These are phyloP conservation scores for Anas capensis DNA, from an alignment of 2,797 vertebrate species.

Conservation along the genomic window DNA sequence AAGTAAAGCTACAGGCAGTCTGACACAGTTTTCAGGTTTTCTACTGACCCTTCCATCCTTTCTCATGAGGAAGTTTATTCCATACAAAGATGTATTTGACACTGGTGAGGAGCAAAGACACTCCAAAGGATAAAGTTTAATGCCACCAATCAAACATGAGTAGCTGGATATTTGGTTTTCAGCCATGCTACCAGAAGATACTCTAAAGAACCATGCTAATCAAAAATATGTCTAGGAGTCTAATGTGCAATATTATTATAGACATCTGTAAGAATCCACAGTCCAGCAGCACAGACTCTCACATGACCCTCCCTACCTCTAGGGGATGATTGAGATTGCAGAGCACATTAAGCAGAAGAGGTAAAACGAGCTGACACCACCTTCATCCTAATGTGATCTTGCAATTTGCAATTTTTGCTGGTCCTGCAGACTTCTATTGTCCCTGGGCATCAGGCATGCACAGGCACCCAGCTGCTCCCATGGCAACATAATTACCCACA, in stretches of 20 bases:
- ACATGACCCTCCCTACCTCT: background rate
- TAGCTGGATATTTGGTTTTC: background rate
- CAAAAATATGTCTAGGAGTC: background rate
- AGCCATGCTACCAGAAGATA: background rate
- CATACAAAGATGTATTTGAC: background rate
- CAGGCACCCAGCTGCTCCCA: conserved; percentile 29
- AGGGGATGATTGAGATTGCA: background rate
- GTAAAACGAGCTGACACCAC: background rate
- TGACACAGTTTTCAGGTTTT: background rate
- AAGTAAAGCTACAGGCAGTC: background rate
- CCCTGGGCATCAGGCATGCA: conserved; percentile 23
- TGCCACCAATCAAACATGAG: background rate
- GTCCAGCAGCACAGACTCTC: background rate
- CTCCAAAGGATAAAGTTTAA: background rate
- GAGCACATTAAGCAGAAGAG: background rate
- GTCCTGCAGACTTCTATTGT: conserved; percentile 40
- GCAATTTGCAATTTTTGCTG: conserved; percentile 22
- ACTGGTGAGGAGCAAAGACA: background rate
- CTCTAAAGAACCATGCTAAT: background rate
- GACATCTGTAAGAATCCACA: background rate
- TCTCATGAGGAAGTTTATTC: background rate
- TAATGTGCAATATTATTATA: background rate
- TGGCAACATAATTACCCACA: conserved; percentile 49
- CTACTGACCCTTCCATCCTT: background rate
- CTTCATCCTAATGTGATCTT: background rate